Base-by-base conservation (phyloP, 92 coral and sea anemone genomes). In the Plumapathes pennacea region DNA sequence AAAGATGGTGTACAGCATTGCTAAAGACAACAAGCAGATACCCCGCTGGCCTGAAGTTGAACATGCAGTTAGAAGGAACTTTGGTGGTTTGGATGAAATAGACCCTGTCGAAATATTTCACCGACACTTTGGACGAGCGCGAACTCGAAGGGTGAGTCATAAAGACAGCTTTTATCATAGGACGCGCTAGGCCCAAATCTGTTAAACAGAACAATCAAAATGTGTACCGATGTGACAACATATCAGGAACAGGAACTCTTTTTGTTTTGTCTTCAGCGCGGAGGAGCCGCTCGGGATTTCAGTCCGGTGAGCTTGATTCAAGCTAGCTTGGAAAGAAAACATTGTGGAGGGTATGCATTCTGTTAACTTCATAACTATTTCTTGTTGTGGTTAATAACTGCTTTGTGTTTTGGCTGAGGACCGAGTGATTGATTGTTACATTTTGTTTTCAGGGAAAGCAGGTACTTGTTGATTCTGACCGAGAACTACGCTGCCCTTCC, bases 401-500 rank as follows among this genome's bases (percentile, higher is more conserved):
- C n/a, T n/a, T n/a, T n/a, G n/a, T n/a, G n/a, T n/a, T n/a, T n/a
- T n/a, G n/a, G n/a, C n/a, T 18, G 25, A 10, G 6, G 14, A 15
- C 22, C 23, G 8, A n/a, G 52, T 18, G 25, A 12, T 37, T 18
- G 10, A 44, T n/a, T 11, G 7, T 32, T 40, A 19, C 36, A 3
- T 14, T 47, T 18, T 23, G 0, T 25, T 48, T 38, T 45, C 33
- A 87, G 89, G 4, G 79, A 77, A n/a, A 87, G 96, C 50, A 89
- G 96, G 23, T 87, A 87, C 66, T 57, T 87, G 59, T 40, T 87
- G 54, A 82, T 87, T 41, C 67, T 87, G 42, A 87, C 96, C 11
- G 89, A 87, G 64, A 87, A 87, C 67, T 80, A 87, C 38, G 96
- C 89, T 49, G 96, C 96, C 33, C 70, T 87, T 43, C 70, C 77